A percentile compares a stretch with the other conserved stretches of the same genome.
Evolutionary conservation across 2,888 invertebrate species (phyloP).

Genomic region (Lissocephala sabroskyi): DNA sequence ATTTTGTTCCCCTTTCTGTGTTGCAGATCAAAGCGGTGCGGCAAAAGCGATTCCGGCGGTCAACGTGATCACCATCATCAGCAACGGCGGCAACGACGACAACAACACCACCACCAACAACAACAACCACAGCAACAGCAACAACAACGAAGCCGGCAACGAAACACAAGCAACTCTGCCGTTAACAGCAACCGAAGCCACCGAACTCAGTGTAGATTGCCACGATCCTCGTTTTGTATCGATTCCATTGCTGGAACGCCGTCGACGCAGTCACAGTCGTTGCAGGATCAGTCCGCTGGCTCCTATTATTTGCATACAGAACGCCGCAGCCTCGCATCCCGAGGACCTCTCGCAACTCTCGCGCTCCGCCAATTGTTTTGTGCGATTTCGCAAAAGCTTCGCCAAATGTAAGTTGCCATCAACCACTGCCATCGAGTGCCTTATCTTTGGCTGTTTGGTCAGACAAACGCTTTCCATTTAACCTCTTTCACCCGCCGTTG

Average conservation of each 20-base stretch:
- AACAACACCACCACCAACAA: conserved; percentile 18
- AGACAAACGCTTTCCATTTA: conserved; percentile 25
- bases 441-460: background rate
- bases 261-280: conserved; percentile 35
- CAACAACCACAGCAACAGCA: conserved; percentile 3
- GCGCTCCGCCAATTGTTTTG: conserved; percentile 52
- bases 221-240: conserved; percentile 38
- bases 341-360: conserved; percentile 41
- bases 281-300: conserved; percentile 42
- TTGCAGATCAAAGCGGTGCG: conserved; percentile 22
- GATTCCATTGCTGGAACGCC: conserved; percentile 42
- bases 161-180: conserved; percentile 3
- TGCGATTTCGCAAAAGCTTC: conserved; percentile 55
- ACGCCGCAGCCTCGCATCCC: conserved; percentile 30
- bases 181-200: conserved; percentile 8
- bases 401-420: conserved; percentile 48
- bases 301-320: conserved; percentile 49
- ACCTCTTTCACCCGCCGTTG: too few relatives aligned
- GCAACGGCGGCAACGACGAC: conserved; percentile 18
- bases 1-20: background rate
- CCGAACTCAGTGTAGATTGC: background rate
- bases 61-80: conserved; percentile 36
- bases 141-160: conserved; percentile 11
- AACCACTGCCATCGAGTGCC: background rate
- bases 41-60: conserved; percentile 12